A percentile compares a stretch with the other conserved stretches of the same genome.
These are phyloP conservation scores for Brachionus calyciflorus DNA, from an alignment of 1,140 invertebrate species.

Conservation along the genomic window DNA sequence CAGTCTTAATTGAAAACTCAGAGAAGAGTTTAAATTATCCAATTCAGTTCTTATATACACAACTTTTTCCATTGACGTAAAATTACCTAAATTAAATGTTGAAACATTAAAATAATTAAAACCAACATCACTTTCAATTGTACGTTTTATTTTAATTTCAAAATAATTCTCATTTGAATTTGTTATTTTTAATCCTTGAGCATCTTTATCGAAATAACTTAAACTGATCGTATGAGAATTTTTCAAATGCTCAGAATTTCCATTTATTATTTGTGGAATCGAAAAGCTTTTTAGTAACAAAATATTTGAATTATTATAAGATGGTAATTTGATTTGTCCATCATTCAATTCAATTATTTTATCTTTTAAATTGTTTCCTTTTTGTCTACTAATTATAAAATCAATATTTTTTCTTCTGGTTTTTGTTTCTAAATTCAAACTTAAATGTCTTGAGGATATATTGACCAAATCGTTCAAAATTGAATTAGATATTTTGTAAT, in stretches of 20 bases:
- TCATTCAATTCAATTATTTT: background rate
- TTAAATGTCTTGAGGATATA: background rate
- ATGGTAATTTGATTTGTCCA: background rate
- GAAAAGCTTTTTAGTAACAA: slow-evolving; percentile 1
- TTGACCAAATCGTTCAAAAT: background rate
- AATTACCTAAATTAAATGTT: background rate
- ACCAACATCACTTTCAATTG: background rate
- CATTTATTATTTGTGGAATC: background rate
- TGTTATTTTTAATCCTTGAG: background rate
- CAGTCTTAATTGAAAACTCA: background rate
- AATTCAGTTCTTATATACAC: background rate
- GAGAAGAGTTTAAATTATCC: background rate
- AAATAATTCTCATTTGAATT: background rate
- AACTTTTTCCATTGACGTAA: background rate
- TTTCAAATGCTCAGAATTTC: background rate
- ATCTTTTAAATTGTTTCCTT: background rate
- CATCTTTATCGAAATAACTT: background rate
- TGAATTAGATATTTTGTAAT: background rate
- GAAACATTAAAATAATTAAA: background rate
- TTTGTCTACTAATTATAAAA: background rate
- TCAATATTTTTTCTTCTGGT: background rate
- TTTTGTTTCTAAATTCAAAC: background rate
- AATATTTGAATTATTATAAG: background rate
- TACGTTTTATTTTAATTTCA: background rate
- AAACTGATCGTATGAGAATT: background rate